Evolutionary conservation across 1,140 invertebrate species (phyloP), one percentile per base, ranked within the genome.

Genomic region (Sminthurinus signatus): DNA sequence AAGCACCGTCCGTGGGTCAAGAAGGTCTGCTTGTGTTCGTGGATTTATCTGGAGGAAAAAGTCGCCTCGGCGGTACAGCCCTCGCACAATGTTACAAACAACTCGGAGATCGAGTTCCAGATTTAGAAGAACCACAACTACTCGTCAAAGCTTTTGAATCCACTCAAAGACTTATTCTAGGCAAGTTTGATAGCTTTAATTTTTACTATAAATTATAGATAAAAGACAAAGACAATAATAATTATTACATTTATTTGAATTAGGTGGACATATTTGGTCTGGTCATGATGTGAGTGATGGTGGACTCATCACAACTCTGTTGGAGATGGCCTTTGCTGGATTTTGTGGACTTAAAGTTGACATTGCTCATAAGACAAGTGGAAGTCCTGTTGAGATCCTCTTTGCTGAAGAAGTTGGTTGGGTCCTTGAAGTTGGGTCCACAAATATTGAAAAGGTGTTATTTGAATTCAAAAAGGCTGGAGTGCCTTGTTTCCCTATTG

Each of bases 231-330:
- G 5, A 19, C 15, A 15, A 50, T 50, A n/a, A n/a, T n/a, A n/a
- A n/a, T n/a, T n/a, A n/a, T n/a, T n/a, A n/a, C 23, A 50, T 50
- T 50, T 14, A 50, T n/a, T n/a, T n/a, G n/a, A n/a, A n/a, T 19
- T 51, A 89, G 86, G 87, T 50, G 80, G 80, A 0, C 83, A 85
- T 74, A 75, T 97, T 10, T 75, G 88, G 17, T 82, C 95, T n/a
- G 93, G 94, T 1, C 96, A 99, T 76, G 96, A 99, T 78, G 81
- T 98, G 1, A 97, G 93, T 76, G 96, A 98, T 79, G 96, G 96
- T 42, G 96, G 96, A 27, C 77, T 98, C 3, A 80, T 98, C 31
- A 90, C 88, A 0, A 92, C 89, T 74, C 73, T 95, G 0, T 73
- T 98, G 36, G 96, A 99, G 80, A 98, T 98, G 95, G 87, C 88